Conservation (phyloP, 2,113 vertebrate genomes). For the Macrotis lagotis region DNA sequence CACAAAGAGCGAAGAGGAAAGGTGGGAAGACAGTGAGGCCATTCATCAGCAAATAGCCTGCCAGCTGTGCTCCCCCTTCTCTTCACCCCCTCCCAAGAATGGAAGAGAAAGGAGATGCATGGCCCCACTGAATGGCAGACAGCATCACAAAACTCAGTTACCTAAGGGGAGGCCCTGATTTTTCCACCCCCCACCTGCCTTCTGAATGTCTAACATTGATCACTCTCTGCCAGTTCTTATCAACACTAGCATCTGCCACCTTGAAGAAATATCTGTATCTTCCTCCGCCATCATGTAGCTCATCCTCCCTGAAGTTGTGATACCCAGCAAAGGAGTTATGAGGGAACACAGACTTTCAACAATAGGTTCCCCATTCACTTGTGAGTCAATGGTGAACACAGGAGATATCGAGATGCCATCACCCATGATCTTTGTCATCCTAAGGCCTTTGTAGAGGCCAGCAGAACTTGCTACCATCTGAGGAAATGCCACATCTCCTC, state of each 20-base stretch:
- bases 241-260: neutral
- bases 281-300: accelerated
- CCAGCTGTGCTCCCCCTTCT: neutral
- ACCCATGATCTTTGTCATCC: neutral
- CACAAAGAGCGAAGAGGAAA: neutral
- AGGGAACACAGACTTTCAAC: neutral
- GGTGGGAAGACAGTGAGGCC: neutral
- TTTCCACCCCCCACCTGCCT: neutral
- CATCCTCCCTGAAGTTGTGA: neutral
- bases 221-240: neutral
- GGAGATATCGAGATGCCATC: neutral
- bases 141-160: neutral
- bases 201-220: neutral
- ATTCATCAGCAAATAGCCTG: neutral
- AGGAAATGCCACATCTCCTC: neutral
- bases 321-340: neutral
- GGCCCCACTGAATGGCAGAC: accelerated
- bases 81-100: neutral
- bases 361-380: neutral
- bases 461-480: neutral
- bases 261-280: neutral
- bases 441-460: neutral
- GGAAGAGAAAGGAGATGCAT: neutral
- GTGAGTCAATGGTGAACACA: neutral
- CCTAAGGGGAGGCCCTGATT: neutral